Percentiles rank a stretch among this genome's conserved stretches.
These are phyloP conservation scores for Syritta pipiens DNA, from an alignment of 2,888 invertebrate species.

Conservation along the genomic window DNA sequence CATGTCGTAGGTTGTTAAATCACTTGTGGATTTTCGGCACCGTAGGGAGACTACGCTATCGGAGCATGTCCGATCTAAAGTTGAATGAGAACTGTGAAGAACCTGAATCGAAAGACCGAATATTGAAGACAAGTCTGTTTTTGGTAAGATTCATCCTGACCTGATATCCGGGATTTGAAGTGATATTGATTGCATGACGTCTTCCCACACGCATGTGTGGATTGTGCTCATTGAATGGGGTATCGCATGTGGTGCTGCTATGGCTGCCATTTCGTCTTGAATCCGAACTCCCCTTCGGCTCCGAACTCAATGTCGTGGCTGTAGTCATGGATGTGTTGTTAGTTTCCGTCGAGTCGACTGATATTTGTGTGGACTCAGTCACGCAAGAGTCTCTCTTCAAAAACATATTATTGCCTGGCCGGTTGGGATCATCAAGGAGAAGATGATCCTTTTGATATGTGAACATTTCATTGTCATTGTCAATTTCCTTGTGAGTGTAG, in stretches of 20 bases:
- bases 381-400: conserved; percentile 78
- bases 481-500: conserved; percentile 26
- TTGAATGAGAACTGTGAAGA: conserved; percentile 79
- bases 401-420: conserved; percentile 60
- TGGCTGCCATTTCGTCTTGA: conserved; percentile 29
- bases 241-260: conserved; percentile 21
- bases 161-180: conserved; percentile 79
- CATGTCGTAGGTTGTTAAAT: conserved; percentile 82
- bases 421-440: conserved; percentile 43
- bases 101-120: conserved; percentile 70
- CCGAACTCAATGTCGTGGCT: conserved; percentile 77
- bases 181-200: conserved; percentile 79
- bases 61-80: conserved; percentile 79
- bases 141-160: conserved; percentile 56
- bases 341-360: conserved; percentile 77
- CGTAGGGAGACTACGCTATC: conserved; percentile 79
- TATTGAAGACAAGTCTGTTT: not conserved
- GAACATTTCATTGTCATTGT: conserved; percentile 34
- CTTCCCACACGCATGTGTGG: conserved; percentile 71
- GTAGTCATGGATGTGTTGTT: conserved; percentile 74
- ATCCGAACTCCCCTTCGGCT: conserved; percentile 46
- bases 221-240: conserved; percentile 15
- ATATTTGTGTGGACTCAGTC: conserved; percentile 78
- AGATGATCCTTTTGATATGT: conserved; percentile 58
- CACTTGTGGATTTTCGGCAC: conserved; percentile 88